Percentiles rank a stretch among this genome's conserved stretches.
These are phyloP conservation scores for Gambelia wislizenii DNA, from an alignment of 2,797 vertebrate genomes.

Conservation along the genomic window DNA sequence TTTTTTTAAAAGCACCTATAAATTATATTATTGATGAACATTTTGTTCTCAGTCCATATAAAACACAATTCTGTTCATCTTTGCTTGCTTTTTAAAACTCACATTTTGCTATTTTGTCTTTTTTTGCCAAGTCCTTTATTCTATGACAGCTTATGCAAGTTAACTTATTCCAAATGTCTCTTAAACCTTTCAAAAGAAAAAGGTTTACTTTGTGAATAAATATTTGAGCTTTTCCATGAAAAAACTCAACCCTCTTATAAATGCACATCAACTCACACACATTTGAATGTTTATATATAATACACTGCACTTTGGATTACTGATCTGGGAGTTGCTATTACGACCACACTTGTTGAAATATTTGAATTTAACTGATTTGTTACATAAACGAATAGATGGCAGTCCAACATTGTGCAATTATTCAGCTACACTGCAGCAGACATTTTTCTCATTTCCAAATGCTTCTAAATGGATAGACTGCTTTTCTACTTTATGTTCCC, in stretches of 20 bases:
- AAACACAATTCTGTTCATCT: neutral
- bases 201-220: constrained; percentile 48
- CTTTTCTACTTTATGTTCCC: constrained; percentile 11
- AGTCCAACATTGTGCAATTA: constrained; percentile 5
- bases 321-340: constrained; percentile 29
- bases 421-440: neutral
- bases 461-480: neutral
- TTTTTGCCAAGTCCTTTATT: neutral
- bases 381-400: constrained; percentile 61
- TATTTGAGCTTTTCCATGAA: constrained; percentile 43
- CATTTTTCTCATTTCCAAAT: constrained; percentile 16
- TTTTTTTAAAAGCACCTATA: neutral
- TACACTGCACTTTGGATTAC: neutral
- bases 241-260: neutral
- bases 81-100: neutral
- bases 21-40: constrained; percentile 33
- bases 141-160: neutral
- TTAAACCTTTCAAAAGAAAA: constrained; percentile 28
- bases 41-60: neutral
- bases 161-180: constrained; percentile 18
- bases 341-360: constrained; percentile 61
- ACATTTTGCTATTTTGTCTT: neutral
- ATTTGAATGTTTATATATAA: constrained; percentile 25
- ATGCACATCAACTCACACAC: constrained; percentile 26
- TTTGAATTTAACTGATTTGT: constrained; percentile 65